Base-by-base conservation (phyloP, 30 jellyfish, hydroid and myxozoan genomes). In the Cassiopea xamachana region DNA sequence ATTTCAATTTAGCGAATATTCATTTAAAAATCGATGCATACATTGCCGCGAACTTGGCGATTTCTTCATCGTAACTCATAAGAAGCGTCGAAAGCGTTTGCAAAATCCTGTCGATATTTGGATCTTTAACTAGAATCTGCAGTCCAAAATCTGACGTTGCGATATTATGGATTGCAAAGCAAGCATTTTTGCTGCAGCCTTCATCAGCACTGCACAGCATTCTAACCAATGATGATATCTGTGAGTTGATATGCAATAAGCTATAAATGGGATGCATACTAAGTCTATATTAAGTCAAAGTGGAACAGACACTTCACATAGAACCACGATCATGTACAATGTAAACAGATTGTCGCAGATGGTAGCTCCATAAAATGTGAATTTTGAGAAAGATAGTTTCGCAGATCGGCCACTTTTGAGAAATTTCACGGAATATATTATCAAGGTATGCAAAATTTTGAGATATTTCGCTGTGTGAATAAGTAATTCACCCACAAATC, bases 141-240 rank as follows among this genome's bases (percentile, higher is more conserved):
- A 90, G 97, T 55, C 98, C 98, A 68, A 77, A 46, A 10, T 77
- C 47, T 72, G 91, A 69, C 16, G 85, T 84, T 7, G 96, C 94
- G 64, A 94, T 91, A 48, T 88, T 87, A 16, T 92, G 95, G 48
- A 94, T 89, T 2, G 94, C 97, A 89, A 94, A 94, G 27, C 92
- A 94, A 1, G 98, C 96, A 76, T 94, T 94, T 85, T 94, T 94
- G 67, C 97, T 61, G 94, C 98, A 94, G 18, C 98, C 98, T 46
- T 82, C 97, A 58, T 94, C 98, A 48, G 88, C 89, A 61, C 98
- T 86, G 86, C 98, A 89, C 60, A 94, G 83, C 98, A 94, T 94
- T 7, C 61, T 74, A 10, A 87, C 93, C 67, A 94, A 85, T 9
- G 89, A 80, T n/a, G 92, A 87, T 68, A 85, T 75, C 98, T 94